A percentile compares a stretch with the other conserved stretches of the same genome.
These are phyloP conservation scores for Lamellibrachia luymesi DNA, from an alignment of 1,140 invertebrate genomes.

Conservation along the genomic window DNA sequence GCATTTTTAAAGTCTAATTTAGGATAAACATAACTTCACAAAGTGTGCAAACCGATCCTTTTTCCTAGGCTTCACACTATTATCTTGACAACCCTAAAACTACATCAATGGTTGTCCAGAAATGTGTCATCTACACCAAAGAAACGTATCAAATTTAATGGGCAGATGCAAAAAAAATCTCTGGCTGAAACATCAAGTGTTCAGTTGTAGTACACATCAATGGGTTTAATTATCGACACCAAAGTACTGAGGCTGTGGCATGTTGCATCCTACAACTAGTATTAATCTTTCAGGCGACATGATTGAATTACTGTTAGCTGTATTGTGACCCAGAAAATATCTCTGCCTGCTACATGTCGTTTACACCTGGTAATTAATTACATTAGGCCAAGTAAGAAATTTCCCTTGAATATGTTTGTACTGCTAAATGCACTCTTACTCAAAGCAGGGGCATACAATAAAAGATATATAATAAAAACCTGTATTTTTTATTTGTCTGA, in stretches of 20 bases:
- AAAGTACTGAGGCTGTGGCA: background rate
- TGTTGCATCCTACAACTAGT: background rate
- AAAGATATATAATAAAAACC: background rate
- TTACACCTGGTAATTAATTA: background rate
- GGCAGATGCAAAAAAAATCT: background rate
- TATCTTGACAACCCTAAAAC: too few relatives aligned
- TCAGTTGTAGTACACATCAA: background rate
- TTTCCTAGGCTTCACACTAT: too few relatives aligned
- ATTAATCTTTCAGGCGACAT: background rate
- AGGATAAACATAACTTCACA: too few relatives aligned
- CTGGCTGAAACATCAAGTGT: background rate
- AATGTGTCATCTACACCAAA: background rate
- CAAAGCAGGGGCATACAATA: background rate
- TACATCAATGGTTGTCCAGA: too few relatives aligned
- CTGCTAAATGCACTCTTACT: background rate
- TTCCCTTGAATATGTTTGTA: background rate
- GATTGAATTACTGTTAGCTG: background rate
- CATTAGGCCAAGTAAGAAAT: background rate
- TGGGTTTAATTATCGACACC: background rate
- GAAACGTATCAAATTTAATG: background rate
- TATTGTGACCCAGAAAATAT: background rate
- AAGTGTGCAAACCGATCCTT: too few relatives aligned
- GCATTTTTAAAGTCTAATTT: too few relatives aligned
- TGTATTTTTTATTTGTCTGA: background rate
- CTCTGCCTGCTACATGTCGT: background rate